These are phyloP conservation scores for Philhelius pedissequus DNA, from an alignment of 2,888 invertebrate species.

Conservation along the genomic window DNA sequence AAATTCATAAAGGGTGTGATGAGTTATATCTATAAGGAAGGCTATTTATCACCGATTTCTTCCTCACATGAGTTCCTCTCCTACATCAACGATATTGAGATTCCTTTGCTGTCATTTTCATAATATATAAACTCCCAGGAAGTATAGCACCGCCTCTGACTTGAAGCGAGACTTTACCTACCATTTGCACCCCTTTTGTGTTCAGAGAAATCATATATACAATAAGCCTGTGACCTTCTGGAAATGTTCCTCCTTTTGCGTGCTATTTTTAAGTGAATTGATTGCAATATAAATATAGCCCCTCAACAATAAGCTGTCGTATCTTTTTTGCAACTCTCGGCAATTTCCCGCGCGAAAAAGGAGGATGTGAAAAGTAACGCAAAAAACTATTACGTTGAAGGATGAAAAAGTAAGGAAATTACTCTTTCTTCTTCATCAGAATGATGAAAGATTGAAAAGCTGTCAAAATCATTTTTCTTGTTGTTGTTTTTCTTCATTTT, in stretches of 20 bases:
- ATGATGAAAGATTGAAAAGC: constrained; percentile 23
- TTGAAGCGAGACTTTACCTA: neutral
- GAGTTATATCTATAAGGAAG: neutral
- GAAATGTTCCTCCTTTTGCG: neutral
- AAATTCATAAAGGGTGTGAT: neutral
- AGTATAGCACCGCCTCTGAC: neutral
- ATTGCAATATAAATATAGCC: constrained; percentile 29
- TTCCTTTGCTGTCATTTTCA: constrained; percentile 1
- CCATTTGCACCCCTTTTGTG: neutral
- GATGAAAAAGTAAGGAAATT: neutral
- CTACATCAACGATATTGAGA: neutral
- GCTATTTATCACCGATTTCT: constrained; percentile 23
- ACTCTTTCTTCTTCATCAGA: neutral
- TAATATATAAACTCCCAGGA: neutral
- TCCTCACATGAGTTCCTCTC: neutral
- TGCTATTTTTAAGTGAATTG: neutral
- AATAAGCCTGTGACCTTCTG: neutral
- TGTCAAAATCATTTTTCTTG: constrained; percentile 9
- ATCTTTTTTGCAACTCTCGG: neutral
- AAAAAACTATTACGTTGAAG: neutral
- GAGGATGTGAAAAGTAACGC: neutral
- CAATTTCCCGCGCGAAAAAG: neutral
- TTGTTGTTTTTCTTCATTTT: neutral
- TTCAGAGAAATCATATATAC: neutral
- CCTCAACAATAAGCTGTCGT: constrained; percentile 14